Evolutionary conservation across 2,888 invertebrate genomes (phyloP).

Genomic region (Phrixothrix hirtus): DNA sequence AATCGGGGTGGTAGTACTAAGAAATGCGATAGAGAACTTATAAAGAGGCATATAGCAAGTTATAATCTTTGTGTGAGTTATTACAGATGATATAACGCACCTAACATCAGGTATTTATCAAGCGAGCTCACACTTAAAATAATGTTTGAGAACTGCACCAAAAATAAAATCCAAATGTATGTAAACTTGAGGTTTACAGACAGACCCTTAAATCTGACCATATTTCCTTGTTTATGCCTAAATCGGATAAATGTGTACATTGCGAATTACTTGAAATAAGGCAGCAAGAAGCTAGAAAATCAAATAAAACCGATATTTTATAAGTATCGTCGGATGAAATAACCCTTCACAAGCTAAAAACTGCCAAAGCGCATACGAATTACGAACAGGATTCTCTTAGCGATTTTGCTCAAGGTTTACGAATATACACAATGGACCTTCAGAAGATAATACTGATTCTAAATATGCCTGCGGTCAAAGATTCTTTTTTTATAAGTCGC

Average conservation of each 20-base stretch:
- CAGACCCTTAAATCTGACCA: not conserved
- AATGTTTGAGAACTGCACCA: slow-evolving; percentile 7
- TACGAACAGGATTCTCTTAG: not conserved
- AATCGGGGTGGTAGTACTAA: not conserved
- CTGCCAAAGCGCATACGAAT: not conserved
- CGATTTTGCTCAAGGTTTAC: not conserved
- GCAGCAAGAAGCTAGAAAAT: slow-evolving; percentile 3
- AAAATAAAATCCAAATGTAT: slow-evolving; percentile 5
- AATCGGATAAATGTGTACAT: slow-evolving; percentile 5
- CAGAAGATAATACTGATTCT: not conserved
- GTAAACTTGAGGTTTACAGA: slow-evolving; percentile 10
- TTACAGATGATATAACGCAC: slow-evolving; percentile 4
- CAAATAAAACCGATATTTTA: not conserved
- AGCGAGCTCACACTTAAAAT: slow-evolving; percentile 5
- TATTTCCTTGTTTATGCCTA: slow-evolving; percentile 9
- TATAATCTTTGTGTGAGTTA: slow-evolving; percentile 14
- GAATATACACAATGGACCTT: slow-evolving; percentile 2
- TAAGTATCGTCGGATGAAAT: no score
- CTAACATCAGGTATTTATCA: slow-evolving; percentile 10
- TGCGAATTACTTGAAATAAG: not conserved
- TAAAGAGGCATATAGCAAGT: slow-evolving; percentile 1
- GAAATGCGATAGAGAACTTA: slow-evolving; percentile 1
- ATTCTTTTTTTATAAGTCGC: slow-evolving; percentile 22
- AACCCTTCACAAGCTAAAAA: slow-evolving; percentile 1
- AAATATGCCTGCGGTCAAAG: slow-evolving; percentile 9